Base-by-base conservation (phyloP, 1,140 invertebrate genomes). In the Bombus soroeensis region DNA sequence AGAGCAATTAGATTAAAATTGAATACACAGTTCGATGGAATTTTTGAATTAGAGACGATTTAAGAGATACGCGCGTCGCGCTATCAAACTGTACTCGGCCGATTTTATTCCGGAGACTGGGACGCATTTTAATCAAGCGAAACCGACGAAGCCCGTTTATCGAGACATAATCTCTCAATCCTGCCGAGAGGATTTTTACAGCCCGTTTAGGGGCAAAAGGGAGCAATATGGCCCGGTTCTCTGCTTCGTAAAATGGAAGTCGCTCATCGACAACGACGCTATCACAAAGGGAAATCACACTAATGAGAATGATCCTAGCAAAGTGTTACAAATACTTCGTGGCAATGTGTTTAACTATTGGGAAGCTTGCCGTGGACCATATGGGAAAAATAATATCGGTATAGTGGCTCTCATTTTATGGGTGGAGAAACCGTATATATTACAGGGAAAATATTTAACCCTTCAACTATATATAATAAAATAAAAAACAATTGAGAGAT, bases 41-140 rank as follows among this genome's bases (percentile, higher is more conserved):
- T 37, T 37, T 37, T 68, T 68, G 9, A 37, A 22, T 0, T 25
- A 5, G 34, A 12, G 22, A 22, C 66, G 66, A 68, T 34, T 22
- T 37, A 37, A 68, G 66, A 37, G 34, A 37, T 32, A 32, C n/a
- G 22, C 34, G 18, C 18, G 66, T 8, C 8, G 18, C 34, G 9
- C 37, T 68, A 34, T 68, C 66, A 18, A 37, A 32, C 13, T 18
- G 1, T 18, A 34, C 66, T 37, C 18, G 22, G 3, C 8, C 18
- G 32, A 34, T 68, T 68, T 68, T 37, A 37, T 68, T 37, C 34
- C 15, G 18, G 18, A 22, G 22, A 37, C 15, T 15, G 34, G 22
- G 9, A 68, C 34, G 66, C 18, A 68, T 43, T 72, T 74, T 74
- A 74, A 47, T 47, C n/a, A 47, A 74, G 18, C 43, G 72, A 74